phyloP scores from a whole-genome alignment of 2,797 vertebrate genomes.

The Syngnathus acus region DNA sequence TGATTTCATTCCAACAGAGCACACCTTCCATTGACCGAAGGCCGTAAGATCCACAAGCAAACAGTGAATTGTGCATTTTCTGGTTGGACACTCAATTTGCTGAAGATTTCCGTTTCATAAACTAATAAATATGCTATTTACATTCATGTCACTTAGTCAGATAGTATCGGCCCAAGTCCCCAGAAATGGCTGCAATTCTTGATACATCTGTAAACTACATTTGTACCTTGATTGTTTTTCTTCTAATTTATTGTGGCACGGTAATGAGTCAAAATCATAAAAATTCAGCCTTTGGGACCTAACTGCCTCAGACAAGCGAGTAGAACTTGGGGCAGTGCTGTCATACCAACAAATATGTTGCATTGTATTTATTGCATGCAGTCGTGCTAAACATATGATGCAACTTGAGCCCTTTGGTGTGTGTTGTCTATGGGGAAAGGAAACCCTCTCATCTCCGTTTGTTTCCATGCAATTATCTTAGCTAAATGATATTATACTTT shows the following conservation, averaged over 20 bases:
- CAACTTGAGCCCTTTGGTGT: conserved; percentile 50
- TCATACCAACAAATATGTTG: conserved; percentile 21
- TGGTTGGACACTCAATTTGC: background rate
- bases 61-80: background rate
- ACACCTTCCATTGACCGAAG: background rate
- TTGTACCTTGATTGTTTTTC: background rate
- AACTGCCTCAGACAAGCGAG: background rate
- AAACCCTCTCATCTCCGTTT: conserved; percentile 41
- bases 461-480: conserved; percentile 52
- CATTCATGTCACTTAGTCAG: too few species aligned
- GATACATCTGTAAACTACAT: background rate
- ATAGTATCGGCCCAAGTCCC: background rate
- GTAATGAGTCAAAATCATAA: background rate
- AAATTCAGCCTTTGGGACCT: conserved; percentile 1
- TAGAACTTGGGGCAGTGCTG: conserved; percentile 20
- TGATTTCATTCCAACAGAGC: background rate
- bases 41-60: background rate
- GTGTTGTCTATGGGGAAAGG: conserved; percentile 55
- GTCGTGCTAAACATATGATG: conserved; percentile 50
- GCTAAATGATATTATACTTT: conserved; percentile 47
- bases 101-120: too few species aligned
- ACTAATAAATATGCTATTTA: too few species aligned
- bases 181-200: background rate
- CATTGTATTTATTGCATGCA: conserved; percentile 25
- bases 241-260: background rate